phyloP scores from a whole-genome alignment of 2,113 vertebrate genomes.

The Chauna torquata region DNA sequence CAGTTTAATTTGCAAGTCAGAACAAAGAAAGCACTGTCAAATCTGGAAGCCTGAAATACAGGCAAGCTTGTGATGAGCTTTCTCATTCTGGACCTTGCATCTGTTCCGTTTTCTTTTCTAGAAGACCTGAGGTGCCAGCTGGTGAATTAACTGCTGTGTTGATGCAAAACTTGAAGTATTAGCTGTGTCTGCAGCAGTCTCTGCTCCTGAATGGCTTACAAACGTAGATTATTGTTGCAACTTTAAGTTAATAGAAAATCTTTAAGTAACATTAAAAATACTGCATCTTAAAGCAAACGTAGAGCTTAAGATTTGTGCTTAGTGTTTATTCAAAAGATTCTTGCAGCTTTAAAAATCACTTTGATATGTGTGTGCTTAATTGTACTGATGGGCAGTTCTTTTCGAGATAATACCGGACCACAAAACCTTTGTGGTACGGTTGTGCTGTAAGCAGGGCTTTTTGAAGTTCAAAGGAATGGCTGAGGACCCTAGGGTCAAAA shows the following conservation, averaged over 20 bases:
- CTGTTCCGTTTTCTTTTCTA: background rate
- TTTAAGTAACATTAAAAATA: background rate
- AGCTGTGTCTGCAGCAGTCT: background rate
- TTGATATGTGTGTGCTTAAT: background rate
- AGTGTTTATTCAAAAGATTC: background rate
- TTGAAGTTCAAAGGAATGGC: background rate
- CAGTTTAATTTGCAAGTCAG: background rate
- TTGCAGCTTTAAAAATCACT: background rate
- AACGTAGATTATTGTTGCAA: rapidly evolving
- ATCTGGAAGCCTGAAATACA: background rate
- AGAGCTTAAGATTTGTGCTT: background rate
- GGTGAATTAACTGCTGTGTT: background rate
- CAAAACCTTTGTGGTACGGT: background rate
- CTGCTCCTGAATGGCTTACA: background rate
- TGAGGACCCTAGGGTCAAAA: background rate
- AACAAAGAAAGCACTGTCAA: background rate
- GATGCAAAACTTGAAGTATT: background rate
- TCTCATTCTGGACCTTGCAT: background rate
- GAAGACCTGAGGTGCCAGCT: background rate
- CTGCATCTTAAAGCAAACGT: background rate
- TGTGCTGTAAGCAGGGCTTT: background rate
- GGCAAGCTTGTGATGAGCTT: background rate
- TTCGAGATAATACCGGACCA: background rate
- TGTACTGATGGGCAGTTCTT: background rate
- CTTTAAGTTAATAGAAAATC: background rate